These are phyloP conservation scores for Andrena camellia DNA, from an alignment of 2,888 invertebrate genomes.

Conservation along the genomic window DNA sequence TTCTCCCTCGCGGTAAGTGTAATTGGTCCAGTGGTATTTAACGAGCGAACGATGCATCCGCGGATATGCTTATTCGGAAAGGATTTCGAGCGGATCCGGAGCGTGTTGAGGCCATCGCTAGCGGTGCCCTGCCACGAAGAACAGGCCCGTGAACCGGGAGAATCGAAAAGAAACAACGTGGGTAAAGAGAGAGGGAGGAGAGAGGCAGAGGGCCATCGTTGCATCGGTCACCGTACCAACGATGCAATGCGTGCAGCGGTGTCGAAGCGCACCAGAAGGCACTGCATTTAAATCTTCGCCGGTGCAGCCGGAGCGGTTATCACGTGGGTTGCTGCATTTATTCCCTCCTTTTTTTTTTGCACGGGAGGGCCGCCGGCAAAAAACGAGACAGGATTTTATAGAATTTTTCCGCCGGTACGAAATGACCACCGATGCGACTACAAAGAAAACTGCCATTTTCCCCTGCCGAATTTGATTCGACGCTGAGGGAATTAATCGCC, in stretches of 20 bases:
- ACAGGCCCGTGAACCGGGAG: constrained; percentile 59
- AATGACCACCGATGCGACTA: neutral
- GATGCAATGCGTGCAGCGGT: constrained; percentile 55
- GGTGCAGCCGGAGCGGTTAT: constrained; percentile 29
- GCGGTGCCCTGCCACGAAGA: constrained; percentile 62
- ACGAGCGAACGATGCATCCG: too few relatives aligned
- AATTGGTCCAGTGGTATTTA: too few relatives aligned
- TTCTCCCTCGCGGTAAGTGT: too few relatives aligned
- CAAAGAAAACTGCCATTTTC: neutral
- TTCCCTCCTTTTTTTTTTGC: neutral
- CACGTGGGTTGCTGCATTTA: constrained; percentile 12
- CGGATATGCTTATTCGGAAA: neutral
- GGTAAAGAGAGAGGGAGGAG: neutral
- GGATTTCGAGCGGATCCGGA: neutral
- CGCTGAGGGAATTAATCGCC: neutral
- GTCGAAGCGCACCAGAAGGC: constrained; percentile 36
- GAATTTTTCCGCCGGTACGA: neutral
- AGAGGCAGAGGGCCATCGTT: constrained; percentile 26
- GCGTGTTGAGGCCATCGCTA: constrained; percentile 47
- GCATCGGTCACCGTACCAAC: constrained; percentile 52
- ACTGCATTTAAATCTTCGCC: constrained; percentile 32
- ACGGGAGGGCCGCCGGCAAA: neutral
- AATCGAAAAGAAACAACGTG: constrained; percentile 49
- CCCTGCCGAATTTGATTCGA: neutral
- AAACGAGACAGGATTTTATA: neutral